Percentiles rank a stretch among this genome's conserved stretches.
These are phyloP conservation scores for Pygmarrhopalites habei DNA, from an alignment of 1,140 invertebrate species.

Conservation along the genomic window DNA sequence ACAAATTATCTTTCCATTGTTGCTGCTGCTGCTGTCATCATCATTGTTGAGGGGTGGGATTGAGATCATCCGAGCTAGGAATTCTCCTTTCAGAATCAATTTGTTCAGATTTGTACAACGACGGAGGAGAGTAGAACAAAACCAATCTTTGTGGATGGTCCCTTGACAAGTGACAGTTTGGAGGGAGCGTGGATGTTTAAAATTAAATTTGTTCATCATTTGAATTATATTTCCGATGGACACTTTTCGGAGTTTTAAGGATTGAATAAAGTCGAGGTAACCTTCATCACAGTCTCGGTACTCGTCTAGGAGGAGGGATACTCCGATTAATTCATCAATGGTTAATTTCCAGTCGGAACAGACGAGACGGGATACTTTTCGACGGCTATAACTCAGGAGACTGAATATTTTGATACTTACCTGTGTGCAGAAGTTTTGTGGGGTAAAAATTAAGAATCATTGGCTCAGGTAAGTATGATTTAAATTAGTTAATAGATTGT, in stretches of 20 bases:
- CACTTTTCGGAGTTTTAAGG: background rate
- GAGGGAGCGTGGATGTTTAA: background rate
- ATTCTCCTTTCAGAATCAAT: background rate
- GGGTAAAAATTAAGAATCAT: no score
- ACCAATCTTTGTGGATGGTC: background rate
- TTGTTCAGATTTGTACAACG: background rate
- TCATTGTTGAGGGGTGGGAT: no score
- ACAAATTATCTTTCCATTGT: background rate
- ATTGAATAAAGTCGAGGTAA: background rate
- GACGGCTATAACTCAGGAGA: background rate
- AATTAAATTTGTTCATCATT: background rate
- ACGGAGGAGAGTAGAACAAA: background rate
- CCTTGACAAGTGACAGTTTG: background rate
- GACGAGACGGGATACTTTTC: background rate
- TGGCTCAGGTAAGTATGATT: no score
- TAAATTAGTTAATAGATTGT: background rate
- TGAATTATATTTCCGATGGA: background rate
- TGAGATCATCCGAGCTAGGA: no score
- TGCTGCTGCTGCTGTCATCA: no score
- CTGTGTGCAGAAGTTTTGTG: no score
- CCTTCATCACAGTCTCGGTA: background rate
- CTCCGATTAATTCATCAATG: background rate
- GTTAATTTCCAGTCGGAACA: background rate
- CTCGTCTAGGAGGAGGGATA: background rate
- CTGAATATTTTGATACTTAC: background rate